Base-by-base conservation (phyloP, 2,888 invertebrate genomes). In the Agriopis marginaria region DNA sequence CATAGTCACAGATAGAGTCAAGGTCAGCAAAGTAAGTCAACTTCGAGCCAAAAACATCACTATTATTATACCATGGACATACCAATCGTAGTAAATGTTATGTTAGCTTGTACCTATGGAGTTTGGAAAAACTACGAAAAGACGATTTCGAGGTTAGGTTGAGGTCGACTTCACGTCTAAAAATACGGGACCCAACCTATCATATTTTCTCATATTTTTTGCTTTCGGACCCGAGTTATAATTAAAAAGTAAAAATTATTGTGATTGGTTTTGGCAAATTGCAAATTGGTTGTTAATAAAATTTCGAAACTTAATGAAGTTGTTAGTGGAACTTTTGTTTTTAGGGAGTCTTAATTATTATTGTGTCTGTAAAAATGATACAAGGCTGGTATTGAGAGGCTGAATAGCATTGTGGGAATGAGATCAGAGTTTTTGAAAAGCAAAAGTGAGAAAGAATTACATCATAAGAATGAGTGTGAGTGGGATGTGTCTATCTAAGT, bases 201-300 rank as follows among this genome's bases (percentile, higher is more conserved):
- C 32, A 32, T 32, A 32, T 32, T 32, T 3, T 32, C 32, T 32
- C 5, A 32, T 5, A 23, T 73, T 72, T 76, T 74, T 80, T 77
- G 73, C 77, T 79, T 79, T 77, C 66, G 78, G 76, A 17, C 7
- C 5, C 40, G 11, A 42, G 76, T 77, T 84, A 80, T 90, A 91
- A 92, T 93, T 93, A 92, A 91, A 77, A 87, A 87, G 86, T 87
- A 85, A 89, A 91, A 92, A 89, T 92, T 91, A 93, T 92, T 92
- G 87, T 91, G 91, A 93, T 93, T 92, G 90, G 86, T 88, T 92
- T 90, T 91, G 91, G 92, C 90, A 91, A 90, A 92, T 92, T 91
- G 91, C 89, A 86, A 90, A 93, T 90, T 89, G 90, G 86, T 82
- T 87, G 75, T 80, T 81, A 82, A 82, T 84, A 78, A 79, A 76